Evolutionary conservation across 92 coral and sea anemone genomes (phyloP).

Genomic region (Umimayanthus kanabou): DNA sequence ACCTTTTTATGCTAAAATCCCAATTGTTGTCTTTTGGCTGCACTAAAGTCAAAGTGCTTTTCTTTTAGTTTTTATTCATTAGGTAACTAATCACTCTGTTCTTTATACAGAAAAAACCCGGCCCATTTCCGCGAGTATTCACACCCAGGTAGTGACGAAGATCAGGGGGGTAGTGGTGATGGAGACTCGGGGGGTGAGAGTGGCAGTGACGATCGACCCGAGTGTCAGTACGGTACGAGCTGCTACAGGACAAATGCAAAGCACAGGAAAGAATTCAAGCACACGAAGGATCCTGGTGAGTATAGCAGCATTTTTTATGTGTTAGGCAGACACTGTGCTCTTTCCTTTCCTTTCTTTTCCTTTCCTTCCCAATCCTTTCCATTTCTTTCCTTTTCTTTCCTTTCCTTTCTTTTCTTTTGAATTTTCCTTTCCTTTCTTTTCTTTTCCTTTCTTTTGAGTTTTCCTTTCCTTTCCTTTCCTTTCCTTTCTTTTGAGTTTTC

Average conservation of each 20-base stretch:
- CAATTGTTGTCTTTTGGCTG: not conserved
- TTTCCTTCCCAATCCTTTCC: too few species aligned
- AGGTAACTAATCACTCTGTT: not conserved
- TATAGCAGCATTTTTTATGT: too few species aligned
- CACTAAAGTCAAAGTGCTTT: not conserved
- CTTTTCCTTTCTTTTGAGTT: too few species aligned
- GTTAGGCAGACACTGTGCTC: too few species aligned
- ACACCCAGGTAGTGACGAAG: conserved; percentile 43
- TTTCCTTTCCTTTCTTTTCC: too few species aligned
- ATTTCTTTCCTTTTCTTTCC: too few species aligned
- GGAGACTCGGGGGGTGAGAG: conserved; percentile 29
- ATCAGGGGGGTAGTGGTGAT: conserved; percentile 26
- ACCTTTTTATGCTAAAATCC: too few species aligned
- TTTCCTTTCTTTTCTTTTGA: too few species aligned
- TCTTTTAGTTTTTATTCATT: too few species aligned
- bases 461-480: too few species aligned
- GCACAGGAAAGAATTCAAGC: conserved; percentile 81
- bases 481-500: too few species aligned
- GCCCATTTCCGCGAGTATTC: conserved; percentile 86
- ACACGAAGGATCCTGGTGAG: conserved; percentile 58
- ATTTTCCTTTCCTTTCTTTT: too few species aligned
- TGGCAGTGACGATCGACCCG: conserved; percentile 57
- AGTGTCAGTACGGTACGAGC: conserved; percentile 83
- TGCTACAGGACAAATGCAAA: conserved; percentile 84
- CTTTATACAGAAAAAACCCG: conserved; percentile 72